Evolutionary conservation across 1,140 invertebrate species (phyloP).

Genomic region (Nymphalis io): DNA sequence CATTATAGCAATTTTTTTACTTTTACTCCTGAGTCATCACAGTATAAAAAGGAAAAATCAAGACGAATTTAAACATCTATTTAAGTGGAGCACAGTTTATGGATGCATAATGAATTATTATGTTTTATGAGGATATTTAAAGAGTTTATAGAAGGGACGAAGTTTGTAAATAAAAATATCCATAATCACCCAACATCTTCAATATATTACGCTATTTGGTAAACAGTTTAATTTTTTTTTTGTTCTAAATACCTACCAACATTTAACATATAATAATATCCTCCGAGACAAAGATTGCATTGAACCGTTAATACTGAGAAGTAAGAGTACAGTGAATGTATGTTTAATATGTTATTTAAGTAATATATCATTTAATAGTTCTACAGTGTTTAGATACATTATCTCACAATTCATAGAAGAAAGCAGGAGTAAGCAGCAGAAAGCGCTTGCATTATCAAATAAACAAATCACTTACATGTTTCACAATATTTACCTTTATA

Average conservation of each 20-base stretch:
- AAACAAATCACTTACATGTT: slow-evolving; percentile 8
- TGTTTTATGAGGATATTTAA: slow-evolving; percentile 51
- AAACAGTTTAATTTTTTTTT: slow-evolving; percentile 62
- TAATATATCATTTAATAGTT: slow-evolving; percentile 65
- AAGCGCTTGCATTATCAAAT: slow-evolving; percentile 24
- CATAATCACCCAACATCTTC: slow-evolving; percentile 73
- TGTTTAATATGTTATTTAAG: slow-evolving; percentile 67
- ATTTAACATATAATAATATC: slow-evolving; percentile 49
- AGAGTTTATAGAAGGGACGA: slow-evolving; percentile 55
- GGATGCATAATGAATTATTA: slow-evolving; percentile 56
- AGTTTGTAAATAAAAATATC: slow-evolving; percentile 72
- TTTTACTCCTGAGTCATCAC: slow-evolving; percentile 75
- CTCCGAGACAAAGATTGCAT: slow-evolving; percentile 79
- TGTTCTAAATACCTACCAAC: slow-evolving; percentile 58
- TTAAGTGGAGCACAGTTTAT: slow-evolving; percentile 56
- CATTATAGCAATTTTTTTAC: slow-evolving; percentile 12
- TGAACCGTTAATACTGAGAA: slow-evolving; percentile 76
- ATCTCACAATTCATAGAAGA: slow-evolving; percentile 68
- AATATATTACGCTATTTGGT: slow-evolving; percentile 75
- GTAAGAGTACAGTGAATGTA: slow-evolving; percentile 68
- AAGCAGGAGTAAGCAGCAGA: slow-evolving; percentile 70
- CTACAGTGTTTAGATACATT: slow-evolving; percentile 72
- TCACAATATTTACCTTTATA: slow-evolving; percentile 3
- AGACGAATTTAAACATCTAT: slow-evolving; percentile 56
- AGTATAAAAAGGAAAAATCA: slow-evolving; percentile 63